Evolutionary conservation across 2,113 vertebrate species (phyloP).

Genomic region (Neomonachus schauinslandi): DNA sequence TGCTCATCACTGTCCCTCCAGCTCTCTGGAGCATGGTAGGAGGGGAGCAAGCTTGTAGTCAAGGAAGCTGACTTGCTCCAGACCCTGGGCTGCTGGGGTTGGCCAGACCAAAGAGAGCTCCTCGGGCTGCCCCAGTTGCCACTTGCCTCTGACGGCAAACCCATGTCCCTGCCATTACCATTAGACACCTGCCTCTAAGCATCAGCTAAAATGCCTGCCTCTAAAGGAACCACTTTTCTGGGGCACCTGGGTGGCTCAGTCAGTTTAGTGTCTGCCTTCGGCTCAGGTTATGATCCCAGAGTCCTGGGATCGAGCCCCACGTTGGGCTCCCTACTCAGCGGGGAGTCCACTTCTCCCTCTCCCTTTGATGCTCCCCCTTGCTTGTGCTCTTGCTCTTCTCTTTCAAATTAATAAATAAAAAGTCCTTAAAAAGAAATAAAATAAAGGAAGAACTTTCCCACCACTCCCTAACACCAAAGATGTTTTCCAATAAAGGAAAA

Average conservation of each 20-base stretch:
- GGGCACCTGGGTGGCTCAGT: neutral
- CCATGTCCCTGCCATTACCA: accelerated
- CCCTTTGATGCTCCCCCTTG: neutral
- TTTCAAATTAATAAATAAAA: neutral
- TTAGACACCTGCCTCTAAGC: neutral
- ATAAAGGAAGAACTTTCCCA: neutral
- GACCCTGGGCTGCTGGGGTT: neutral
- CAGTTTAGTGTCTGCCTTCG: neutral
- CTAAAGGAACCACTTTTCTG: neutral
- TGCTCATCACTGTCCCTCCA: neutral
- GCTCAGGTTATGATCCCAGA: neutral
- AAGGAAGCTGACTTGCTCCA: neutral
- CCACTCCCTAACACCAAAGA: neutral
- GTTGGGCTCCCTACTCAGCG: neutral
- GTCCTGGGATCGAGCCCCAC: neutral
- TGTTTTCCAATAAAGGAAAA: neutral
- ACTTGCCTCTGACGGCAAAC: neutral
- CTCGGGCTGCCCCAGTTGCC: accelerated
- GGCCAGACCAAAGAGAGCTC: neutral
- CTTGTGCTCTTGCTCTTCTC: neutral
- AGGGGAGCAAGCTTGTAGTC: neutral
- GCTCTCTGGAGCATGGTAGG: neutral
- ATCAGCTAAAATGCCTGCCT: neutral
- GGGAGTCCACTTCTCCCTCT: no score
- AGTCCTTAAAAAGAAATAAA: neutral